Base-by-base conservation (phyloP, 2,888 invertebrate genomes). In the Octodonta nipae region DNA sequence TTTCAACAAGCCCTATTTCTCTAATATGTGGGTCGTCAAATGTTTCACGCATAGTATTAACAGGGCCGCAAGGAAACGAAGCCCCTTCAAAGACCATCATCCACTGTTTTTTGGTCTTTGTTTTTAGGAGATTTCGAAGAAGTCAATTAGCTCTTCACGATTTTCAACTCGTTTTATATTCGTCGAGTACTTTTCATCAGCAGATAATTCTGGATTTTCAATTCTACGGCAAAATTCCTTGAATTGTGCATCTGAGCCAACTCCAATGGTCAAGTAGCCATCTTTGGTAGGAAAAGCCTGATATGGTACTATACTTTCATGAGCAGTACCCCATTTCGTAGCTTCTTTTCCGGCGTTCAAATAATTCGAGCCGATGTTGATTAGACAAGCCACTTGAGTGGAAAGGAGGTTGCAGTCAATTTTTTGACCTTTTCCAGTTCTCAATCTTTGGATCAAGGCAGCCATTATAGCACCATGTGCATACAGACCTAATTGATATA, bases 381-480 rank as follows among this genome's bases (percentile, higher is more conserved):
- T 84, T 56, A 96, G 69, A 49, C 78, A 75, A 0, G 91, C 75
- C 17, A 93, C 72, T 68, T 93, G 92, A 0, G 93, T 91, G 1
- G 91, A 86, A 0, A 96, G 63, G n/a, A 96, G 69, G 61, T 93
- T 78, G 50, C 89, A 91, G 52, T 93, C 89, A 32, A 96, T 85
- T 66, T 84, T 86, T 54, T 93, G 92, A 0, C 96, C 96, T 40
- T 60, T 60, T 0, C 85, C 83, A 0, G 87, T 88, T 46, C 71
- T 73, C 5, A 70, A 60, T 31, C 88, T 67, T 50, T 88, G 75
- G 37, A 86, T 61, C 4, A 96, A 61, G 0, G 93, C 93, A 0
- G 93, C 86, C 67, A 93, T 68, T 39, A 95, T 91, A 1, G 95
- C 89, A 10, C 92, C 91, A 56, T 91, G 88, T 1, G 92, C 89